Conservation (phyloP, 2,113 vertebrate genomes). For the Galemys pyrenaicus region DNA sequence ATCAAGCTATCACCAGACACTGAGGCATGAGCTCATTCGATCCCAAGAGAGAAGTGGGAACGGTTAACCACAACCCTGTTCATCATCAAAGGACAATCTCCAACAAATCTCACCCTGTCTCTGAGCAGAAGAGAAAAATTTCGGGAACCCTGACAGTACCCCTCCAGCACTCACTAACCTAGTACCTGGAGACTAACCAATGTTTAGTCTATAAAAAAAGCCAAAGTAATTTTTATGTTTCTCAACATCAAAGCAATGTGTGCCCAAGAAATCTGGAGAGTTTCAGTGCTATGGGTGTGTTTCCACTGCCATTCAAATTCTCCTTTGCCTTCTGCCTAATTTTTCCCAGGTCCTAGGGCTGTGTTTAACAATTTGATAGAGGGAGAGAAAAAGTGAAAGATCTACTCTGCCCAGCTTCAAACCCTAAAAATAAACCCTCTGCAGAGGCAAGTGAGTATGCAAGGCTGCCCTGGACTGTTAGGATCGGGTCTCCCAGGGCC, state of each 20-base stretch:
- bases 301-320: neutral
- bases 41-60: neutral
- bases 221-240: neutral
- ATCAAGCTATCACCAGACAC: no score
- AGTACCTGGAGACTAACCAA: neutral
- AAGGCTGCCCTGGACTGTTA: neutral
- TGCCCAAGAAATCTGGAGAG: neutral
- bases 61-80: neutral
- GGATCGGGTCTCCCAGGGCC: neutral
- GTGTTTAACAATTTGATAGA: neutral
- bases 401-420: neutral
- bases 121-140: neutral
- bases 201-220: neutral
- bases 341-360: neutral
- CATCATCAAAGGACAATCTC: neutral
- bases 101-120: neutral
- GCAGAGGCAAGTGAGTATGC: neutral
- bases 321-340: neutral
- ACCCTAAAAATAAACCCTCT: neutral
- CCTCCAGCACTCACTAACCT: neutral
- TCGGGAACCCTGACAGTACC: neutral
- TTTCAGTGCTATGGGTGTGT: neutral
- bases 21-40: no score
- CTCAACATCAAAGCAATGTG: neutral
- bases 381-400: neutral